phyloP scores from a whole-genome alignment of 30 jellyfish, hydroid and myxozoan species.

The Rhopilema esculentum region DNA sequence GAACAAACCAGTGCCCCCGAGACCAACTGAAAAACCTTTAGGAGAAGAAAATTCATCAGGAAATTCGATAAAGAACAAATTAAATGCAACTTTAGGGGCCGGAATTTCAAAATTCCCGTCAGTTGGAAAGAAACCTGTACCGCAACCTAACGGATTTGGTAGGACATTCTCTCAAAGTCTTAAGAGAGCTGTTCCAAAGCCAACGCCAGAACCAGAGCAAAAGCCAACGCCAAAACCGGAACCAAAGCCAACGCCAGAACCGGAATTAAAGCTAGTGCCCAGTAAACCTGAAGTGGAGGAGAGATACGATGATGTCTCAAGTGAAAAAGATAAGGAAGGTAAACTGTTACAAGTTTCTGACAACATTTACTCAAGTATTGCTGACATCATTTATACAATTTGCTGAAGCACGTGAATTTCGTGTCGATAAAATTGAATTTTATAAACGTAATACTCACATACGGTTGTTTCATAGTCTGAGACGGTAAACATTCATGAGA shows the following conservation, averaged over 20 bases:
- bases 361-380: too few species aligned
- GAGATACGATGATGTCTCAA: not conserved
- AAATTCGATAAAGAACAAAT: constrained; percentile 25
- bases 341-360: not conserved
- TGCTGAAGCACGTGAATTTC: too few species aligned
- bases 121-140: constrained; percentile 43
- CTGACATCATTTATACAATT: too few species aligned
- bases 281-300: not conserved
- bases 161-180: constrained; percentile 14
- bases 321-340: not conserved
- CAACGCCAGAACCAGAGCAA: constrained; percentile 11
- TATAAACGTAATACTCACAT: too few species aligned
- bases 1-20: constrained; percentile 46
- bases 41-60: constrained; percentile 8
- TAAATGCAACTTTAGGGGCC: not conserved
- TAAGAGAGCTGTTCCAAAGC: constrained; percentile 36
- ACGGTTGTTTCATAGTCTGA: too few species aligned
- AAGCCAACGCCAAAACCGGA: constrained; percentile 39
- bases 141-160: constrained; percentile 50
- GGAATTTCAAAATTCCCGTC: constrained; percentile 43
- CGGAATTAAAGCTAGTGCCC: constrained; percentile 13
- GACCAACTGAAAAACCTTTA: constrained; percentile 48
- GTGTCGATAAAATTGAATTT: too few species aligned
- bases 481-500: too few species aligned
- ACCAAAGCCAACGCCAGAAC: constrained; percentile 1